Conservation (phyloP, 2,888 invertebrate species). For the Yponomeuta evonymella region DNA sequence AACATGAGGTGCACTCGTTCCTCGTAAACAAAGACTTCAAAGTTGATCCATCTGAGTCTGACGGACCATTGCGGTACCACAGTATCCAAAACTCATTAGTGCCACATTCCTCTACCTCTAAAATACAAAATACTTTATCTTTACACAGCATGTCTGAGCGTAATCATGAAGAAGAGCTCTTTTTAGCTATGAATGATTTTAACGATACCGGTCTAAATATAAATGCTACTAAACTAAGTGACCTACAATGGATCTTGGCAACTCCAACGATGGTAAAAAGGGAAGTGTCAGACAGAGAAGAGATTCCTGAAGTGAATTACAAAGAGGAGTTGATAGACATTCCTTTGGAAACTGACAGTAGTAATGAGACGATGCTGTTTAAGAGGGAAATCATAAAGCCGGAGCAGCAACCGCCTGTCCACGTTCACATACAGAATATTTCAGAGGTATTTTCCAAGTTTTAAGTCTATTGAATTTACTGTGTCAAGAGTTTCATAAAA, state of each 20-base stretch:
- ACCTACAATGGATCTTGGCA: constrained; percentile 59
- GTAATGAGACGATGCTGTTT: constrained; percentile 54
- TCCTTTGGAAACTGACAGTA: constrained; percentile 52
- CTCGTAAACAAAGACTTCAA: constrained; percentile 52
- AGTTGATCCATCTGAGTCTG: constrained; percentile 34
- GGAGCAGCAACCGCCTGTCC: constrained; percentile 75
- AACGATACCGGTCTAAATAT: constrained; percentile 37
- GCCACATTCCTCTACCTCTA: constrained; percentile 35
- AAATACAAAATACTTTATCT: constrained; percentile 22
- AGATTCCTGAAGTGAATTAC: constrained; percentile 29
- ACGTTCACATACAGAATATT: constrained; percentile 81
- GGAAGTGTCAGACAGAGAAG: constrained; percentile 42
- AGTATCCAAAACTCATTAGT: constrained; percentile 29
- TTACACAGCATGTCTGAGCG: background rate
- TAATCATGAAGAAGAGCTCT: background rate
- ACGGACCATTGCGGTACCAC: constrained; percentile 46
- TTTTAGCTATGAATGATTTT: constrained; percentile 25
- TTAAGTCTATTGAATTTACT: background rate
- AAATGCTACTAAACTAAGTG: constrained; percentile 44
- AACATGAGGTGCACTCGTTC: constrained; percentile 69
- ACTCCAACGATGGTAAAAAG: constrained; percentile 58
- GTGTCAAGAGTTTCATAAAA: background rate
- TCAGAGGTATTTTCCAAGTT: constrained; percentile 52
- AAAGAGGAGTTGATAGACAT: constrained; percentile 58
- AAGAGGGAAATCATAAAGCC: constrained; percentile 68